Base-by-base conservation (phyloP, 2,113 vertebrate species). In the Macrotis lagotis region DNA sequence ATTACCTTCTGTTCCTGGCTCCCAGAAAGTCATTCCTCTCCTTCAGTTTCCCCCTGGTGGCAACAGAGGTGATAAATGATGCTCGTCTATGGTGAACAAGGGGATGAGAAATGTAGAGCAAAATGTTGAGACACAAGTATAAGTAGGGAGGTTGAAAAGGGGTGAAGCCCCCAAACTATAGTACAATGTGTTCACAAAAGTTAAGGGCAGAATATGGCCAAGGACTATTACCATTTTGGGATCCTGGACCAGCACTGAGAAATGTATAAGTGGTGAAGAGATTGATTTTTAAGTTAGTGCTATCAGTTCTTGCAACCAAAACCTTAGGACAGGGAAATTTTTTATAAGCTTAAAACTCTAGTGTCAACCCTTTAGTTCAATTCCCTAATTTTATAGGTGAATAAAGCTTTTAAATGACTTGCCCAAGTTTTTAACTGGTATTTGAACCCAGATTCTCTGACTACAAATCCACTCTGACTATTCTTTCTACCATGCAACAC, bases 11-110 rank as follows among this genome's bases (percentile, higher is more conserved):
- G 48, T 90, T 90, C 48, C 31, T 28, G 19, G 89, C 48, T 90
- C 89, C 48, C 89, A 90, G 89, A 50, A 90, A 48, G 48, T 83
- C 9, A 90, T 90, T 48, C 48, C 48, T 90, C 89, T 90, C 89
- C 89, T 50, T 90, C 48, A 50, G 25, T 90, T 90, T 90, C 48
- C 48, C 89, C 89, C 47, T 49, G 25, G 47, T 48, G 89, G 48
- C 47, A 90, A 90, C 89, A 49, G 25, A 90, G 89, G 48, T 90
- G 89, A 90, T 90, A 90, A 90, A 90, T 90, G 89, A 49, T 90
- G 89, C 89, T 90, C 89, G 31, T 83, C 66, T 83, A n/a, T n/a
- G 28, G 89, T 90, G 48, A 90, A 50, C 25, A 26, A 28, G 47
- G 49, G 89, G 89, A 49, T 48, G 89, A 90, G 89, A 90, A 83